These are phyloP conservation scores for Nebria salina DNA, from an alignment of 2,888 invertebrate species.

Conservation along the genomic window DNA sequence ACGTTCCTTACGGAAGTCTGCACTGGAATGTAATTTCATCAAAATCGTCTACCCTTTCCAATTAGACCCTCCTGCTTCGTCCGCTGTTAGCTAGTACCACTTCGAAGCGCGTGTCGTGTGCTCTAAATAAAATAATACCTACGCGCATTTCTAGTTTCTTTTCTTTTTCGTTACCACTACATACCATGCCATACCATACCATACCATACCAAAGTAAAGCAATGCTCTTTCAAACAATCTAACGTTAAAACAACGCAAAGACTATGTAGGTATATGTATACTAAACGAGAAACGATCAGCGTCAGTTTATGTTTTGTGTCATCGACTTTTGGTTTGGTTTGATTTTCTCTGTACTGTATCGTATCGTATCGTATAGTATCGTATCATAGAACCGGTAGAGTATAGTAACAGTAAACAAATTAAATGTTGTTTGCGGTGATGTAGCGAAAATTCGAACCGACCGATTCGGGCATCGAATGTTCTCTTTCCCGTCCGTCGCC, in stretches of 20 bases:
- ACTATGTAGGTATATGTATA: neutral
- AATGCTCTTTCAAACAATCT: neutral
- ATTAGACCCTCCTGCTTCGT: constrained; percentile 43
- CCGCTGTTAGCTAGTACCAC: constrained; percentile 19
- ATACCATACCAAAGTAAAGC: neutral
- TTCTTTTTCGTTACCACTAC: neutral
- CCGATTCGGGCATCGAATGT: constrained; percentile 1
- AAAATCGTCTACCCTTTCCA: constrained; percentile 51
- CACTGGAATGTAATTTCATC: constrained; percentile 65
- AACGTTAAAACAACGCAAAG: neutral
- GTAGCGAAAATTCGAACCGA: neutral
- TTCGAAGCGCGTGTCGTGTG: constrained; percentile 5
- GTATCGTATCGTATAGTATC: neutral
- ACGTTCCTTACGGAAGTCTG: constrained; percentile 63
- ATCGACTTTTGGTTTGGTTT: neutral
- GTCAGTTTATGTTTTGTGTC: neutral
- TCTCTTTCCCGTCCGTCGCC: neutral
- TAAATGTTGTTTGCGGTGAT: neutral
- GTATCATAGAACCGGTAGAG: neutral
- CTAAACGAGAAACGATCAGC: neutral
- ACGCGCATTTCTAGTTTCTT: neutral
- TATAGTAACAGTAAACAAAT: neutral
- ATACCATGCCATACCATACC: neutral
- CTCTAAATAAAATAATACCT: constrained; percentile 14
- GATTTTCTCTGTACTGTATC: neutral